These are phyloP conservation scores for Cryptocephalus moraei DNA, from an alignment of 2,888 invertebrate species.

Conservation along the genomic window DNA sequence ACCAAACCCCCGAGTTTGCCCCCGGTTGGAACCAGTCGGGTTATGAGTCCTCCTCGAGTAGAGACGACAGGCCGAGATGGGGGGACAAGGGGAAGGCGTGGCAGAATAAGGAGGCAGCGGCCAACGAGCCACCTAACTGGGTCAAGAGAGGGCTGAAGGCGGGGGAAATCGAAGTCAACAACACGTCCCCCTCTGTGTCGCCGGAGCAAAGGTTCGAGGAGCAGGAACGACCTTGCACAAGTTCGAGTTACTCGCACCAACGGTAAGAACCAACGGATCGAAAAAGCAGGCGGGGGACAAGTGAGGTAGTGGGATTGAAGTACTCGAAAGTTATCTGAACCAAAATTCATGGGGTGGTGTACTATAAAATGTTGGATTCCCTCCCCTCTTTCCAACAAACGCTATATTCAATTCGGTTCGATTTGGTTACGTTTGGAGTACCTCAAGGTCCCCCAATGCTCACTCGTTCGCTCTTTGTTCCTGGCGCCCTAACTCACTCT, in stretches of 20 bases:
- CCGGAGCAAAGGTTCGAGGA: conserved; percentile 35
- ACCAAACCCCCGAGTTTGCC: conserved; percentile 35
- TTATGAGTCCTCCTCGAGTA: conserved; percentile 35
- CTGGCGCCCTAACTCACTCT: no score
- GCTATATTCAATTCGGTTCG: no score
- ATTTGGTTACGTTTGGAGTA: no score
- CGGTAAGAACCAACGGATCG: conserved; percentile 16
- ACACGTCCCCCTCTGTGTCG: conserved; percentile 36
- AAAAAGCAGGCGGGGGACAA: no score
- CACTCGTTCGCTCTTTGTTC: no score
- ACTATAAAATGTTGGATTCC: no score
- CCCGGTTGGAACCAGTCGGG: conserved; percentile 23
- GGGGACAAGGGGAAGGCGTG: conserved; percentile 61
- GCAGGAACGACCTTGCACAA: conserved; percentile 32
- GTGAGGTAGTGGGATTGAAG: no score
- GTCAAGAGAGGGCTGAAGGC: conserved; percentile 41
- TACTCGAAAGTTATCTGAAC: no score
- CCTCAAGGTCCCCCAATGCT: not conserved
- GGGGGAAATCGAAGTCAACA: conserved; percentile 40
- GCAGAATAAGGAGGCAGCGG: conserved; percentile 42
- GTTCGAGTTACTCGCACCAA: conserved; percentile 27
- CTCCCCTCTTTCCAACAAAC: no score
- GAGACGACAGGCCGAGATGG: conserved; percentile 63
- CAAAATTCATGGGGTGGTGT: no score
- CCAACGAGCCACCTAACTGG: conserved; percentile 41